phyloP scores from a whole-genome alignment of 1,140 invertebrate genomes.

The Cydia splendana region DNA sequence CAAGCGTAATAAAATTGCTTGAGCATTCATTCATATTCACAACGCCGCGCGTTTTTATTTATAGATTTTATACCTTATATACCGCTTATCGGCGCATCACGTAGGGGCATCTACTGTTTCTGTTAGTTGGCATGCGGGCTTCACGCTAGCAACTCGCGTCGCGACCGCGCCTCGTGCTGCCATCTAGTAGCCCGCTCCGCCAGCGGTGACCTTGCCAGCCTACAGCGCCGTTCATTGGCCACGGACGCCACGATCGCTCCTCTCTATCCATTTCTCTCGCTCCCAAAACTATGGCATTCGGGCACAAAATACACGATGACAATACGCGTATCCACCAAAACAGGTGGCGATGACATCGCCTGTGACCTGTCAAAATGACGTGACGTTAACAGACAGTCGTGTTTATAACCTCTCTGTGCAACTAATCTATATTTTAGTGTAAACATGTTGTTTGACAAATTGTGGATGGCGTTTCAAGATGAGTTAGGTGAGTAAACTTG shows the following conservation, averaged over 20 bases:
- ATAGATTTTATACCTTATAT: slow-evolving; percentile 59
- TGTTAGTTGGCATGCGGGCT: slow-evolving; percentile 75
- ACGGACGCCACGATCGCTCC: slow-evolving; percentile 60
- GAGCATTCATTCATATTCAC: slow-evolving; percentile 70
- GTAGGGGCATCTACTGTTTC: slow-evolving; percentile 51
- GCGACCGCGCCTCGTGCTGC: slow-evolving; percentile 48
- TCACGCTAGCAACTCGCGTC: slow-evolving; percentile 59
- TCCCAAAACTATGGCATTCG: slow-evolving; percentile 66
- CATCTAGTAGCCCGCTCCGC: slow-evolving; percentile 55
- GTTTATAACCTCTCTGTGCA: slow-evolving; percentile 62
- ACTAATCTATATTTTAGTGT: slow-evolving; percentile 49
- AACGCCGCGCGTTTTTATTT: slow-evolving; percentile 69
- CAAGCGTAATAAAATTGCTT: slow-evolving; percentile 38
- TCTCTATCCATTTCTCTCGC: slow-evolving; percentile 46
- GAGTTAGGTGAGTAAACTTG: slow-evolving; percentile 58
- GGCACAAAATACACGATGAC: slow-evolving; percentile 52
- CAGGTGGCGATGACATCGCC: slow-evolving; percentile 60
- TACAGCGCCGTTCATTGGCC: slow-evolving; percentile 72
- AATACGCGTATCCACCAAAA: slow-evolving; percentile 49
- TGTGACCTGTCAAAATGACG: slow-evolving; percentile 72
- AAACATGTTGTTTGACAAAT: slow-evolving; percentile 54
- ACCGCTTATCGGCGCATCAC: slow-evolving; percentile 74
- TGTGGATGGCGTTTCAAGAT: slow-evolving; percentile 53
- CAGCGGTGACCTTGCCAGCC: slow-evolving; percentile 69
- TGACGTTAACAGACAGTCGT: slow-evolving; percentile 55